These are phyloP conservation scores for Chanos chanos DNA, from an alignment of 2,797 vertebrate species.

Conservation along the genomic window DNA sequence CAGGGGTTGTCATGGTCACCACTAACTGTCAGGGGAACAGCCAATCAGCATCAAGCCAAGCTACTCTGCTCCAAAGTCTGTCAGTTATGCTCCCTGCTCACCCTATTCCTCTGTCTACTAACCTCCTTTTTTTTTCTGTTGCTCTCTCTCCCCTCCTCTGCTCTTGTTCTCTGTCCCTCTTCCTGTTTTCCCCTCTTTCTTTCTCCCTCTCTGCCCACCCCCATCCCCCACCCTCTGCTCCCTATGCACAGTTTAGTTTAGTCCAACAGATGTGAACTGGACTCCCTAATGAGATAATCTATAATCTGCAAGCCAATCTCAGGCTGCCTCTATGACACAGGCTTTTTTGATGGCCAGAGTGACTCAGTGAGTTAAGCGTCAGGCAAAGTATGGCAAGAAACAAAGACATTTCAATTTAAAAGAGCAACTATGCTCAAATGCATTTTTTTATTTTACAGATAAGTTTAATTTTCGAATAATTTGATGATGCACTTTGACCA, in stretches of 20 bases:
- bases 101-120: slow-evolving; percentile 11
- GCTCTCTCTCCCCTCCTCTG: background rate
- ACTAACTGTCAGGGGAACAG: slow-evolving; percentile 25
- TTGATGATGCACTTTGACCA: too few relatives aligned
- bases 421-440: slow-evolving; percentile 1
- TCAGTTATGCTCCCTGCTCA: slow-evolving; percentile 31
- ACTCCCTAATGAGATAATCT: slow-evolving; percentile 46
- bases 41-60: slow-evolving; percentile 21
- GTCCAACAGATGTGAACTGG: slow-evolving; percentile 44
- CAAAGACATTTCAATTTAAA: background rate
- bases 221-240: background rate
- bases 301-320: slow-evolving; percentile 41
- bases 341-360: slow-evolving; percentile 9
- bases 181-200: background rate
- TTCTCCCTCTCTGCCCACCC: slow-evolving; percentile 8
- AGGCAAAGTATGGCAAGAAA: background rate
- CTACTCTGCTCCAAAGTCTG: slow-evolving; percentile 23
- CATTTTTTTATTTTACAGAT: too few relatives aligned
- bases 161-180: background rate
- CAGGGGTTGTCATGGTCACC: slow-evolving; percentile 57
- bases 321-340: slow-evolving; percentile 25
- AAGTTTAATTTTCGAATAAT: too few relatives aligned
- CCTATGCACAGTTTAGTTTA: slow-evolving; percentile 16
- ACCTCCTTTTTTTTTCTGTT: background rate
- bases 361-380: background rate